Base-by-base conservation (phyloP, 2,113 vertebrate genomes). In the Triplophysa tibetana region DNA sequence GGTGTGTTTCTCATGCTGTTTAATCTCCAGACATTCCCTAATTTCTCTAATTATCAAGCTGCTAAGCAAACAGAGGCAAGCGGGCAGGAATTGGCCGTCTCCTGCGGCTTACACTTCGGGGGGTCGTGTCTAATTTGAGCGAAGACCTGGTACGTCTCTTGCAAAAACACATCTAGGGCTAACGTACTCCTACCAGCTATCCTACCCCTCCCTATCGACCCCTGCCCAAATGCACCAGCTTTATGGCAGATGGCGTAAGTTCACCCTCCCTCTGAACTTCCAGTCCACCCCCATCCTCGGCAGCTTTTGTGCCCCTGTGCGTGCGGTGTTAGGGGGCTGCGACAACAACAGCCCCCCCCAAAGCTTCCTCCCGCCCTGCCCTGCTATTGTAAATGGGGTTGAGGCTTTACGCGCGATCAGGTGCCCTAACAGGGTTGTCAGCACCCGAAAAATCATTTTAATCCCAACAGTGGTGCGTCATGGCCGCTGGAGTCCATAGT, bases 181-280 rank as follows among this genome's bases (percentile, higher is more conserved):
- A 76, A 67, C 75, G 65, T 70, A 70, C 66, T 48, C 52, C 67
- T 45, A 63, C 67, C 58, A 62, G 24, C n/a, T 0, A 24, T 24
- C 24, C 24, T 4, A 43, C 67, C 65, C 75, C 70, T 52, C 66
- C 63, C 54, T 60, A 12, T 24, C 58, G 23, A 43, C 61, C 58
- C 70, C 62, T 14, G 21, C 78, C 69, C 68, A 65, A 24, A 58
- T 8, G 38, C 61, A 60, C 69, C 75, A 76, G 72, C 79, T 76
- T 81, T 76, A 82, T 72, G 80, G 76, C 83, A 85, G 83, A 85
- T 85, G 83, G 83, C 81, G 83, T 78, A 52, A 38, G 77, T 69
- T 81, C 50, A 45, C 33, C 73, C 72, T 76, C 79, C 74, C 75
- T 70, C 60, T 72, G 62, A 77, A 45, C 72, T 68, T 75, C 58